Evolutionary conservation across 2,888 invertebrate genomes (phyloP), one percentile per base, ranked within the genome.

Genomic region (Apamea monoglypha): DNA sequence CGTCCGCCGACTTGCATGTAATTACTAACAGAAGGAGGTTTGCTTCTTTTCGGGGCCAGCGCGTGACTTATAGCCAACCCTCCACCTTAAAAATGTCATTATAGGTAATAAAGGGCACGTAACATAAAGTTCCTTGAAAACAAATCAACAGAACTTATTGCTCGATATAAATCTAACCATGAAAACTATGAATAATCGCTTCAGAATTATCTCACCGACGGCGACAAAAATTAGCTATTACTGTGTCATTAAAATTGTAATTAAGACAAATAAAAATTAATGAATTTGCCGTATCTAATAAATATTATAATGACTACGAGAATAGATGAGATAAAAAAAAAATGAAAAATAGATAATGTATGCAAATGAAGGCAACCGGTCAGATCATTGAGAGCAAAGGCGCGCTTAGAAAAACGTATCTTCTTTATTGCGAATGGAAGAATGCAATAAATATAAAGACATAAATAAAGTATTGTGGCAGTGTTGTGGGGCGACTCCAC

Each of bases 11-110:
- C 94, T 95, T 94, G 94, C 94, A 94, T 95, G 95, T 96, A 96
- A 96, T 96, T 96, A 94, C 93, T 85, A 91, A 92, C 91, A 85
- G 92, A 93, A 94, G 93, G 93, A 95, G 96, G 93, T 95, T 95
- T 88, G 91, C 91, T 94, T 91, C 94, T 95, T 96, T 96, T 94
- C 90, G 93, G 94, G 94, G 93, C 89, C 91, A 91, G 83, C 88
- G 93, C 95, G 95, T 95, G 95, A 94, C 94, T 95, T 93, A 92
- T 89, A 87, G 87, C 89, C 90, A 87, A 92, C 92, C 94, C 95
- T 93, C 91, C 82, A 89, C 89, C 90, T 90, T 91, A 92, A 92
- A 89, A 93, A 91, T 90, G 89, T 89, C 93, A 93, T 94, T 93
- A 93, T 86, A 85, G 90, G 93, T 91, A 93, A 95, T 96, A 95